Evolutionary conservation across 2,888 invertebrate species (phyloP).

Genomic region (Corbicula japonica): DNA sequence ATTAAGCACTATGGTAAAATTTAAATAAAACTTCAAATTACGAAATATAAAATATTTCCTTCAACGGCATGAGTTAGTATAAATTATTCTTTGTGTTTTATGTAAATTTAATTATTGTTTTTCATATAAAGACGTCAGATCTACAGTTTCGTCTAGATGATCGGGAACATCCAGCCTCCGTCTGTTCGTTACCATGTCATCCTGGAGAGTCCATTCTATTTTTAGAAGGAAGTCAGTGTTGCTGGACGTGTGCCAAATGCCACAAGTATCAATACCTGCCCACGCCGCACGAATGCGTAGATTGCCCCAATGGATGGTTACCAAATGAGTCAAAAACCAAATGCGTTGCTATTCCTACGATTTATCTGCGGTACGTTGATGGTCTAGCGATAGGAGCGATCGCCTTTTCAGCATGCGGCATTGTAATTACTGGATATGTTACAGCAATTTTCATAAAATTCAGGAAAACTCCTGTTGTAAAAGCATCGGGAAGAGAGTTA

Average conservation of each 20-base stretch:
- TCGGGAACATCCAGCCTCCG: conserved; percentile 93
- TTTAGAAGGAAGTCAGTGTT: conserved; percentile 92
- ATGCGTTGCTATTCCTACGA: conserved; percentile 88
- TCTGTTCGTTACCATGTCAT: conserved; percentile 96
- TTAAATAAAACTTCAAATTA: no score
- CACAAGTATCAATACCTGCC: conserved; percentile 91
- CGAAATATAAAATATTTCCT: no score
- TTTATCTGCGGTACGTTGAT: conserved; percentile 89
- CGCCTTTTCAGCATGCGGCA: conserved; percentile 88
- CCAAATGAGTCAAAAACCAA: conserved; percentile 92
- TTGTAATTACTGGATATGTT: conserved; percentile 84
- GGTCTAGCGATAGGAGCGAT: conserved; percentile 98
- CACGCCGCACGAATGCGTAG: conserved; percentile 91
- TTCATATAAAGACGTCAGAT: conserved; percentile 86
- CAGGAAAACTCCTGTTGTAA: conserved; percentile 86
- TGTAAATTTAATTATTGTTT: no score
- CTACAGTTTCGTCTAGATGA: conserved; percentile 94
- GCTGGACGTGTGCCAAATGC: conserved; percentile 89
- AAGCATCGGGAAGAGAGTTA: conserved; percentile 87
- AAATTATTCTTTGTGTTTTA: no score
- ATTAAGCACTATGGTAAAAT: no score
- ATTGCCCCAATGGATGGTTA: conserved; percentile 93
- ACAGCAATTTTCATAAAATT: conserved; percentile 85
- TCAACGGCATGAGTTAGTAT: no score
- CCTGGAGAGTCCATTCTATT: conserved; percentile 96